Base-by-base conservation (phyloP, 1,140 invertebrate genomes). In the Theocolax elegans region DNA sequence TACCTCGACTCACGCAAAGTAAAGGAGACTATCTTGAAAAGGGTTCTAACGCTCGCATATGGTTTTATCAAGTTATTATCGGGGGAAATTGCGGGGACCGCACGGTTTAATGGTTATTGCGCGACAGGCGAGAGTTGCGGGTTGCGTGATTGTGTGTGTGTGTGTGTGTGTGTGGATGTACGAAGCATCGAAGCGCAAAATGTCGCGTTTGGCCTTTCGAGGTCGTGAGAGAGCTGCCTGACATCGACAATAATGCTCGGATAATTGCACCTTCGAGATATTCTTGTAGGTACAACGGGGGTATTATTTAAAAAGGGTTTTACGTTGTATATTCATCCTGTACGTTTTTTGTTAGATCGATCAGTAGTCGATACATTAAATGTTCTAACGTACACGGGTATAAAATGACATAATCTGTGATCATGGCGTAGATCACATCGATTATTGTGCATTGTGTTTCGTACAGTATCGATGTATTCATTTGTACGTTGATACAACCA, bases 21-120 rank as follows among this genome's bases (percentile, higher is more conserved):
- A 25, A n/a, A n/a, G n/a, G n/a, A n/a, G n/a, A n/a, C n/a, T n/a
- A n/a, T n/a, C n/a, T n/a, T n/a, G n/a, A n/a, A n/a, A n/a, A n/a
- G n/a, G n/a, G n/a, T n/a, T n/a, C n/a, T n/a, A n/a, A n/a, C n/a
- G n/a, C n/a, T n/a, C n/a, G 29, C 58, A 29, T 12, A 10, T 8
- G 67, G 25, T 31, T 69, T 66, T 75, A 75, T 72, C 75, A 72
- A 75, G 74, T 74, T 75, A 75, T 76, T 75, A 75, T 62, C 69
- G 71, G 58, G 56, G 58, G 29, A 68, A 68, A 68, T 68, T 62
- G 67, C 67, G 62, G 66, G 73, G 70, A 76, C 72, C 60, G 72
- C 72, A 54, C 31, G 63, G 58, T 48, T 65, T 72, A 70, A 68
- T 68, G 63, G 72, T 74, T 73, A 76, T 76, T 76, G 73, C 72